These are phyloP conservation scores for Cryptocheilus praepositus DNA, from an alignment of 2,888 invertebrate genomes.

Conservation along the genomic window DNA sequence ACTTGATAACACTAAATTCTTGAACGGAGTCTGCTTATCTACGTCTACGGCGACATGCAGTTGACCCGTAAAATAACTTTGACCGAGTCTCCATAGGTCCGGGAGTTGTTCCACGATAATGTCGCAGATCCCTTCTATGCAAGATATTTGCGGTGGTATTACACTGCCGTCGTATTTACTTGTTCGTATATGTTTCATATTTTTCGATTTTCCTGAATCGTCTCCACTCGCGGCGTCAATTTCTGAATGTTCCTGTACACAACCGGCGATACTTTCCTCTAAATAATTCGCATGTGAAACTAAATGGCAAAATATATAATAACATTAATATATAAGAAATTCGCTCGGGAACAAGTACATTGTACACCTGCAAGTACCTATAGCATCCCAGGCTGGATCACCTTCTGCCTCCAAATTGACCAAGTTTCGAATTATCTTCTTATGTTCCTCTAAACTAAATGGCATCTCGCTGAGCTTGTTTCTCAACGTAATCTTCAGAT, in stretches of 20 bases:
- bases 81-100: slow-evolving; percentile 96
- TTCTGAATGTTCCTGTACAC: slow-evolving; percentile 65
- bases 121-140: slow-evolving; percentile 87
- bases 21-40: slow-evolving; percentile 85
- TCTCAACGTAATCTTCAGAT: slow-evolving; percentile 87
- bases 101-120: slow-evolving; percentile 87
- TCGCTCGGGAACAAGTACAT: background rate
- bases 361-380: slow-evolving; percentile 72
- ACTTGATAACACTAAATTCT: slow-evolving; percentile 74
- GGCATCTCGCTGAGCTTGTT: slow-evolving; percentile 93
- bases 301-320: slow-evolving; percentile 38
- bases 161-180: slow-evolving; percentile 69
- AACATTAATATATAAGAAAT: background rate
- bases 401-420: slow-evolving; percentile 86
- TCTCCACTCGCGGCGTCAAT: slow-evolving; percentile 56
- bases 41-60: slow-evolving; percentile 84
- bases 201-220: slow-evolving; percentile 55
- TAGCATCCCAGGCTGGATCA: slow-evolving; percentile 98
- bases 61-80: slow-evolving; percentile 94
- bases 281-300: slow-evolving; percentile 70
- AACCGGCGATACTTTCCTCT: slow-evolving; percentile 66
- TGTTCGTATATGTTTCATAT: slow-evolving; percentile 57
- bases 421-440: slow-evolving; percentile 91
- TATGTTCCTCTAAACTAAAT: slow-evolving; percentile 94
- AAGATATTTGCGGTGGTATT: slow-evolving; percentile 83